Percentiles rank a stretch among this genome's conserved stretches.
These are phyloP conservation scores for Pelmatolapia mariae DNA, from an alignment of 2,113 vertebrate genomes.

Conservation along the genomic window DNA sequence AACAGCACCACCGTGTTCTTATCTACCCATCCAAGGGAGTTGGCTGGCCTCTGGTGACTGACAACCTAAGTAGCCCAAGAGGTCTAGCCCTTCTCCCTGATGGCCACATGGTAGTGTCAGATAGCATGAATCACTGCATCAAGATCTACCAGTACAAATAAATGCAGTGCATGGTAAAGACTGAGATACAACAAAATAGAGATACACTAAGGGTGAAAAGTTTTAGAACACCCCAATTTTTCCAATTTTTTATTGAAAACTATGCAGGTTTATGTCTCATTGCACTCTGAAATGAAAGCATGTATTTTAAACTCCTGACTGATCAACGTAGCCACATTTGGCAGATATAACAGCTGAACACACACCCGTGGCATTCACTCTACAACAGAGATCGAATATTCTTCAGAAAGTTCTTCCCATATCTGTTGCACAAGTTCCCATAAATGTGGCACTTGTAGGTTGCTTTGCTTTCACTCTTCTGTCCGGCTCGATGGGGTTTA, in stretches of 20 bases:
- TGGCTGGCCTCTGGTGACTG: slow-evolving; percentile 59
- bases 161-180: background rate
- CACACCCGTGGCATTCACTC: background rate
- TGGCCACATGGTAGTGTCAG: slow-evolving; percentile 70
- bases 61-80: slow-evolving; percentile 72
- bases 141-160: slow-evolving; percentile 78
- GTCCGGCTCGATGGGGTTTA: background rate
- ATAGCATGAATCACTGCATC: slow-evolving; percentile 81
- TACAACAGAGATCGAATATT: background rate
- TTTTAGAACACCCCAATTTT: background rate
- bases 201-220: background rate
- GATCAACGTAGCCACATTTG: background rate
- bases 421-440: background rate
- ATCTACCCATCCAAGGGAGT: slow-evolving; percentile 65
- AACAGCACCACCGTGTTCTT: slow-evolving; percentile 62
- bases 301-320: background rate
- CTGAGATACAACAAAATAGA: background rate
- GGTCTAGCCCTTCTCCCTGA: slow-evolving; percentile 71
- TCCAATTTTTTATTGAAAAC: background rate
- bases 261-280: background rate
- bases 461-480: background rate
- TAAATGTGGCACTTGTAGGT: background rate
- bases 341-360: background rate
- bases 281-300: background rate
- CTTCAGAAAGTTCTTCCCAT: background rate